Evolutionary conservation across 1,140 invertebrate species (phyloP), one percentile per base, ranked within the genome.

Genomic region (Lanistes nyassanus): DNA sequence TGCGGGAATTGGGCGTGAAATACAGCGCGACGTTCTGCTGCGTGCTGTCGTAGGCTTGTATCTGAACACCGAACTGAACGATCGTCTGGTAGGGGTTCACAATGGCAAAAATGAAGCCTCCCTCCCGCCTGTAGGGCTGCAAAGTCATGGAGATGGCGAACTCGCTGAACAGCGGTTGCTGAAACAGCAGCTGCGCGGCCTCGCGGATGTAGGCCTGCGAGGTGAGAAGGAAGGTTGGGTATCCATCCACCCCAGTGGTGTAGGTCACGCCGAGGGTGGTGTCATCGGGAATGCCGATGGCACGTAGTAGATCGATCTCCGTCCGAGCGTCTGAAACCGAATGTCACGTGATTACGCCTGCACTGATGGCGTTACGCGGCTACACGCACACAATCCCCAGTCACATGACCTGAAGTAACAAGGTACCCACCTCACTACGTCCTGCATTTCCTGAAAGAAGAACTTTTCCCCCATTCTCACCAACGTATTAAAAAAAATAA

Each of bases 21-120:
- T 82, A 81, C n/a, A 84, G 60, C 1, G 73, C 62, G 34, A 84
- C 39, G 51, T 73, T 76, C 66, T 83, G 78, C 16, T 67, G 53
- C 0, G 37, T 66, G 26, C 58, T 76, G 51, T 55, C 76, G 11
- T 53, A 53, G 4, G 58, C 64, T 21, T 47, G 23, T 23, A 84
- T 55, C 55, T 71, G 73, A 9, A 84, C 56, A 58, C 82, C 82
- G 65, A 84, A 82, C 56, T 79, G 76, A 29, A 84, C 68, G 42
- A 84, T 67, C 19, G 79, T 81, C 39, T 79, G 70, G 72, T 76
- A 80, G 5, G 81, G 79, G 56, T 84, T 81, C 55, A 82, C 80
- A 60, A 84, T 81, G 37, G 82, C 79, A 70, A 84, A 84, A 55
- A 84, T 42, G 64, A 79, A 81, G 26, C 82, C 81, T 31, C 77